These are phyloP conservation scores for Patella pellucida DNA, from an alignment of 2,888 invertebrate species.

Conservation along the genomic window DNA sequence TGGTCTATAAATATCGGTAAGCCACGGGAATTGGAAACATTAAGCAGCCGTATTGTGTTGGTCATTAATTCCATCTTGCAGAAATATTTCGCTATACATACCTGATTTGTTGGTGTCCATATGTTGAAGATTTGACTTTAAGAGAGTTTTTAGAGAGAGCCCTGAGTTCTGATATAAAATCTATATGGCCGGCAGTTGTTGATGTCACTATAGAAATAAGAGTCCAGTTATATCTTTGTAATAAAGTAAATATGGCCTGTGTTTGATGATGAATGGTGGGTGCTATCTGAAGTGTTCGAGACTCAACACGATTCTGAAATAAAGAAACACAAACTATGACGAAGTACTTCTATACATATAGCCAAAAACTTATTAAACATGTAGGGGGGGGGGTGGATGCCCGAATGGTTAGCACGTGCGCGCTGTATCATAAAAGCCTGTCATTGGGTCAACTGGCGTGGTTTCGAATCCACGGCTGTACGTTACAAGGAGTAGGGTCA, in stretches of 20 bases:
- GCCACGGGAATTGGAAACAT: too few species aligned
- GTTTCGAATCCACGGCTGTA: too few species aligned
- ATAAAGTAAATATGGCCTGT: constrained; percentile 34
- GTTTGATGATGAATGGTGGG: constrained; percentile 40
- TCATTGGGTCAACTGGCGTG: too few species aligned
- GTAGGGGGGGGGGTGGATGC: too few species aligned
- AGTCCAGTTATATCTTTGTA: constrained; percentile 41
- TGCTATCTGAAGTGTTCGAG: constrained; percentile 35
- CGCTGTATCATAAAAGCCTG: too few species aligned
- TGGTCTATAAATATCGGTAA: too few species aligned
- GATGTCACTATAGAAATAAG: constrained; percentile 37
- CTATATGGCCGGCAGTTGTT: constrained; percentile 29
- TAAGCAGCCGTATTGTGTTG: too few species aligned
- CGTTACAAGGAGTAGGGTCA: too few species aligned
- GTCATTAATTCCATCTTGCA: too few species aligned
- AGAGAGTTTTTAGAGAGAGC: constrained; percentile 21
- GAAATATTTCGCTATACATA: background rate
- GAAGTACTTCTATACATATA: background rate
- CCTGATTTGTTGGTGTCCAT: constrained; percentile 16
- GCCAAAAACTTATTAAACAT: too few species aligned
- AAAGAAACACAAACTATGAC: background rate
- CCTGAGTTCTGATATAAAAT: constrained; percentile 32
- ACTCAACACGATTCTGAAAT: constrained; percentile 28
- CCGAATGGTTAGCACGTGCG: too few species aligned
- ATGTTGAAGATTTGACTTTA: constrained; percentile 20